Evolutionary conservation across 2,113 vertebrate species (phyloP), one percentile per base, ranked within the genome.

Genomic region (Chlorodrepanis virens): DNA sequence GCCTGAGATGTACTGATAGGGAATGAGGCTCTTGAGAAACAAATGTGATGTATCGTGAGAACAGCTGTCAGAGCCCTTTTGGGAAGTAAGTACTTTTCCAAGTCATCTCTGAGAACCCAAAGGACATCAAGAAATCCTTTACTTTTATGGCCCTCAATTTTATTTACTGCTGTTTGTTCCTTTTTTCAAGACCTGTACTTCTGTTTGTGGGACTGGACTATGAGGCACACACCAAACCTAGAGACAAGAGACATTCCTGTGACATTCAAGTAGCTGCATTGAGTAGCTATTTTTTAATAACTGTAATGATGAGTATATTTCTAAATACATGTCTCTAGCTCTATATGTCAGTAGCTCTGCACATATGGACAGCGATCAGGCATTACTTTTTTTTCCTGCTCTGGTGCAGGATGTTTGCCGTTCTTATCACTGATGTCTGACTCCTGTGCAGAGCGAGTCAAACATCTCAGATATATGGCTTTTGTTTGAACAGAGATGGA

Each of bases 401-500:
- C 52, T 35, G 47, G 14, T 89, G 91, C 64, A 63, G 70, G 50
- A 33, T 85, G 52, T 94, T 92, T 97, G 77, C 86, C 84, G 22
- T 88, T 88, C 90, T 95, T 97, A 96, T 94, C 75, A 4, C 31
- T 50, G 40, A 29, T 84, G 72, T 93, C 87, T 96, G 89, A 64
- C 72, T 92, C 83, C 89, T n/a, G 63, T 70, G 40, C 37, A 90
- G 85, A 94, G 47, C 5, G 50, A 82, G 60, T 69, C 96, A 69
- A n/a, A 70, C 54, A 71, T 47, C 64, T 65, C 65, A 76, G 83
- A 84, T 89, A 60, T 7, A 39, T 33, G 64, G 74, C 77, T 94
- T 94, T 75, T 97, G 84, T 97, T 97, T 96, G 94, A 85, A 70
- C 64, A 92, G 17, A 81, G 81, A 75, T 91, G 90, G 83, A 44